phyloP scores from a whole-genome alignment of 2,113 vertebrate genomes.

The Syngnathus floridae region DNA sequence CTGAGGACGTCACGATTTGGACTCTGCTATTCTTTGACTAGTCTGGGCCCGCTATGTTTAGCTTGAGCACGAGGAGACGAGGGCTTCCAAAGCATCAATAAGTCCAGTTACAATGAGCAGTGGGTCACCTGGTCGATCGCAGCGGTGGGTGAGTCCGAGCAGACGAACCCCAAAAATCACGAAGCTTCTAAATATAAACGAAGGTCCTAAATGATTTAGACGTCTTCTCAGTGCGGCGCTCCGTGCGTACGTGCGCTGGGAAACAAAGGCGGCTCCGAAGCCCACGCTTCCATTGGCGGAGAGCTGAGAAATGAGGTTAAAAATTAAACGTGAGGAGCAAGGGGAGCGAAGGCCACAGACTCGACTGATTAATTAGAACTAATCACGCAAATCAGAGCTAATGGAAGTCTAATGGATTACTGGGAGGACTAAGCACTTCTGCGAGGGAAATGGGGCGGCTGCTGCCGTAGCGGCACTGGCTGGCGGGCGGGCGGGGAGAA shows the following conservation, averaged over 20 bases:
- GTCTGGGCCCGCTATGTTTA: constrained; percentile 20
- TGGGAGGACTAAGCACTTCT: constrained; percentile 42
- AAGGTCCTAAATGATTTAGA: constrained; percentile 14
- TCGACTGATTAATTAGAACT: constrained; percentile 68
- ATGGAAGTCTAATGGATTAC: constrained; percentile 66
- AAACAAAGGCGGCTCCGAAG: constrained; percentile 25
- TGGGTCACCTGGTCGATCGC: constrained; percentile 40
- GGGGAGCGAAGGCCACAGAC: constrained; percentile 51
- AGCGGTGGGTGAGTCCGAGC: constrained; percentile 14
- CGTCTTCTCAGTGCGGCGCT: background rate
- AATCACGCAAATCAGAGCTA: constrained; percentile 66
- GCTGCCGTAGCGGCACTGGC: constrained; percentile 1
- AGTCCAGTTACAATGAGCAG: constrained; percentile 59
- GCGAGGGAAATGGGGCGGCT: constrained; percentile 22
- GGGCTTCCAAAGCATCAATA: constrained; percentile 53
- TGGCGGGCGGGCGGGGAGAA: background rate
- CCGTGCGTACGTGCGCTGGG: constrained; percentile 16
- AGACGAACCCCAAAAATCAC: constrained; percentile 15
- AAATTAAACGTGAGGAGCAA: constrained; percentile 61
- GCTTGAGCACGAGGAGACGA: constrained; percentile 42
- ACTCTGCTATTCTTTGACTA: constrained; percentile 7
- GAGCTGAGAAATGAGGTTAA: constrained; percentile 61
- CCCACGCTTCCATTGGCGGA: constrained; percentile 44
- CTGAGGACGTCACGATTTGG: constrained; percentile 7
- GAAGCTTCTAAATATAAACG: constrained; percentile 4